Conservation (phyloP, 1,140 invertebrate genomes). For the Drosophila takahashii region DNA sequence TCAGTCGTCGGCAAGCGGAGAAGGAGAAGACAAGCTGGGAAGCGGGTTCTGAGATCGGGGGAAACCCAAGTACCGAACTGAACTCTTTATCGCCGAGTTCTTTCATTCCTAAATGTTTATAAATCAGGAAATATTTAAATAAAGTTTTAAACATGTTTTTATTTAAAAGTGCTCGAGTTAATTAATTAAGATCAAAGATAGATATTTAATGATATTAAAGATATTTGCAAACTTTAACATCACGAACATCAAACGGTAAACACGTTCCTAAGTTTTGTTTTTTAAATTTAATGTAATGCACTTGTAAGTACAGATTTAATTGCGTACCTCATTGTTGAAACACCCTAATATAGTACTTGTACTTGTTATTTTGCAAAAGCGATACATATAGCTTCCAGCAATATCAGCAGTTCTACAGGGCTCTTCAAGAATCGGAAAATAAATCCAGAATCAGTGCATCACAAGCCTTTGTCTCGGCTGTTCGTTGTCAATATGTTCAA, state of each 20-base stretch:
- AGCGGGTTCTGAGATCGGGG: not conserved
- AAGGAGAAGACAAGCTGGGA: constrained; percentile 48
- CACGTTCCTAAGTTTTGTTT: too few species aligned
- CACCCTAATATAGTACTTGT: too few species aligned
- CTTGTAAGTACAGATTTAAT: too few species aligned
- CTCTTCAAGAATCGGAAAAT: not conserved
- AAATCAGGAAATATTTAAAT: constrained; percentile 18
- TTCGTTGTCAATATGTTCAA: not conserved
- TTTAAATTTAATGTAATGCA: too few species aligned
- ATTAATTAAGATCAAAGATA: too few species aligned
- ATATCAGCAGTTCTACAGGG: not conserved
- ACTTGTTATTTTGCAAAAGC: too few species aligned
- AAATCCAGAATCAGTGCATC: not conserved
- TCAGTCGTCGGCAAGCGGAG: constrained; percentile 79
- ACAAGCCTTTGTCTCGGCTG: not conserved
- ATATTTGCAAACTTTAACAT: too few species aligned
- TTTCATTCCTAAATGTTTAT: not conserved
- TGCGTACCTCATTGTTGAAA: too few species aligned
- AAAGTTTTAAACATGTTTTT: not conserved
- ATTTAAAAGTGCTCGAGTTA: not conserved
- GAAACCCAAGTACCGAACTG: not conserved
- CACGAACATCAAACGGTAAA: too few species aligned
- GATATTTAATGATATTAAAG: too few species aligned
- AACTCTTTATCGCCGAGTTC: not conserved
- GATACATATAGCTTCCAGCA: not conserved